A percentile compares a stretch with the other conserved stretches of the same genome.
Evolutionary conservation across 2,888 invertebrate genomes (phyloP).

Genomic region (Lacanobia oleracea): DNA sequence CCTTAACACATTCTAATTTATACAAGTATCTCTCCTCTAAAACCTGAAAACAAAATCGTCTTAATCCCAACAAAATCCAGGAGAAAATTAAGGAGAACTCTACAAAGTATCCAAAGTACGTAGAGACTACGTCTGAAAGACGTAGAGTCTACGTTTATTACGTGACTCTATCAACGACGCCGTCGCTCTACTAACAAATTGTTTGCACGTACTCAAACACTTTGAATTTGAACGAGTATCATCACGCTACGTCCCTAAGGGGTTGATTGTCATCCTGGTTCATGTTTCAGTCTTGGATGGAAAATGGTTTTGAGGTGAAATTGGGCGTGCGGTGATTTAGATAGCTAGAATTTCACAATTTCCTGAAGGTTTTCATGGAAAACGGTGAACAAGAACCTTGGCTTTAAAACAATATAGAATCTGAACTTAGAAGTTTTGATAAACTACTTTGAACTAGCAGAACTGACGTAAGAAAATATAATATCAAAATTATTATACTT

Average conservation of each 20-base stretch:
- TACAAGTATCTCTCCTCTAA: neutral
- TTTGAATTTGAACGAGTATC: constrained; percentile 41
- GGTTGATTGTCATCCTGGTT: constrained; percentile 14
- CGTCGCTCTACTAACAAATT: constrained; percentile 51
- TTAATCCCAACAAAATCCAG: constrained; percentile 4
- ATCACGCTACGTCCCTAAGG: constrained; percentile 20
- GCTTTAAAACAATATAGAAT: too few species aligned
- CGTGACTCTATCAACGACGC: constrained; percentile 57
- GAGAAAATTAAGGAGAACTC: constrained; percentile 8
- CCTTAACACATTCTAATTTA: neutral
- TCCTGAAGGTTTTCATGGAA: too few species aligned
- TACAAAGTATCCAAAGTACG: constrained; percentile 32
- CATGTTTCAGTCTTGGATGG: neutral
- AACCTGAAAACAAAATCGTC: constrained; percentile 13
- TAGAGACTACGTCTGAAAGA: constrained; percentile 23
- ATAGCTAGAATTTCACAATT: neutral
- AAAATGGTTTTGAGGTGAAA: neutral
- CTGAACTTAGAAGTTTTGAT: too few species aligned
- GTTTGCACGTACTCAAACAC: constrained; percentile 59
- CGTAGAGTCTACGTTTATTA: constrained; percentile 45
- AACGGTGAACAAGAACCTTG: too few species aligned
- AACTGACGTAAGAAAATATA: too few species aligned
- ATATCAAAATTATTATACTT: too few species aligned
- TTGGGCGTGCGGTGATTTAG: neutral
- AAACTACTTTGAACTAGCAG: too few species aligned